These are phyloP conservation scores for Cherax destructor DNA, from an alignment of 1,140 invertebrate species.

Conservation along the genomic window DNA sequence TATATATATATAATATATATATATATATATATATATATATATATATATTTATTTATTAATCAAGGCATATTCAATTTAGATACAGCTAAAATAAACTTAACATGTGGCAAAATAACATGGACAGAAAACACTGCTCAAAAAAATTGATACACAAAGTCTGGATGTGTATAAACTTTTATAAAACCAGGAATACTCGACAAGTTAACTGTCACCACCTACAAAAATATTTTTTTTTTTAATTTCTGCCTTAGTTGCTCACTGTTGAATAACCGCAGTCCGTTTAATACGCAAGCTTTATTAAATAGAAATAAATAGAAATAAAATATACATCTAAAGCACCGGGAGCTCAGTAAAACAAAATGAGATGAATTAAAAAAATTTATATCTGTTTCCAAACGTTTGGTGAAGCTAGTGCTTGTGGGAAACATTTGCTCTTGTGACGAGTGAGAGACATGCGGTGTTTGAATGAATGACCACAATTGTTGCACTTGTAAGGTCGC, in stretches of 20 bases:
- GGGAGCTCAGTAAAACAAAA: background rate
- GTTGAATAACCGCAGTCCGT: background rate
- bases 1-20: background rate
- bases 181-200: background rate
- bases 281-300: background rate
- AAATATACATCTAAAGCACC: background rate
- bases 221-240: background rate
- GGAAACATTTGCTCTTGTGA: conserved; percentile 51
- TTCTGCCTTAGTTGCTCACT: background rate
- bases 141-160: background rate
- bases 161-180: background rate
- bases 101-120: background rate
- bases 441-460: conserved; percentile 57
- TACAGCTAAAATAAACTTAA: background rate
- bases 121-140: background rate
- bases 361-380: background rate
- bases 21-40: conserved; percentile 7
- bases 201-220: background rate
- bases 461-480: conserved; percentile 80
- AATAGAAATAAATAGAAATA: background rate
- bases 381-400: background rate
- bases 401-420: conserved; percentile 2
- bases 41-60: background rate
- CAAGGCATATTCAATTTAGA: background rate
- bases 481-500: conserved; percentile 79